Evolutionary conservation across 2,113 vertebrate species (phyloP).

Genomic region (Apeltes quadracus): DNA sequence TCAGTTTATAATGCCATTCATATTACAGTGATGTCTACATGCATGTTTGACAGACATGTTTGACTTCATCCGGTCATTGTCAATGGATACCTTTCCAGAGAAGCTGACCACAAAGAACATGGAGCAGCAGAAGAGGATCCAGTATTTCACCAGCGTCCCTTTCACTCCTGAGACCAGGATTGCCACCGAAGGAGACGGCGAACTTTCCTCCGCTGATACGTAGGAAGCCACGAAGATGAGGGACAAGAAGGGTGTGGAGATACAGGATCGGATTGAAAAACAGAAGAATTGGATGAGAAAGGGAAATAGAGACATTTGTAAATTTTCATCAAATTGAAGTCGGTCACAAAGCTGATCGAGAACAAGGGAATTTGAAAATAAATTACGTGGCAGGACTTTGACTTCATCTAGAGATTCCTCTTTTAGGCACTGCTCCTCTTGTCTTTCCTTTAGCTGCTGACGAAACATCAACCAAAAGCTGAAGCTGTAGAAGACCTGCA

Average conservation of each 20-base stretch:
- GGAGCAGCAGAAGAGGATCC: slow-evolving; percentile 82
- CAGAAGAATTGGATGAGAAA: background rate
- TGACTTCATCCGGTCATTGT: background rate
- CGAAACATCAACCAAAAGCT: slow-evolving; percentile 83
- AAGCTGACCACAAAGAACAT: slow-evolving; percentile 84
- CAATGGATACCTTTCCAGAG: slow-evolving; percentile 69
- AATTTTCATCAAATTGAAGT: background rate
- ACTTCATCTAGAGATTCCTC: slow-evolving; percentile 67
- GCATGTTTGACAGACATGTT: background rate
- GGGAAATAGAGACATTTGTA: background rate
- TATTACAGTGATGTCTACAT: background rate
- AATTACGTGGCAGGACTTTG: slow-evolving; percentile 58
- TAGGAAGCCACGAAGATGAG: background rate
- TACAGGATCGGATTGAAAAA: background rate
- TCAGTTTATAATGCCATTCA: background rate
- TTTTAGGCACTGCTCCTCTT: slow-evolving; percentile 50
- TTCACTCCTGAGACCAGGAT: slow-evolving; percentile 76
- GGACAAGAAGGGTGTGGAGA: background rate
- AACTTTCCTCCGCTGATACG: slow-evolving; percentile 63
- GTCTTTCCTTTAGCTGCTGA: slow-evolving; percentile 78
- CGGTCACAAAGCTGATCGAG: background rate
- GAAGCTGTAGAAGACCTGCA: slow-evolving; percentile 79
- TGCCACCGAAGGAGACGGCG: slow-evolving; percentile 59
- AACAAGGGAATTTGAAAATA: background rate
- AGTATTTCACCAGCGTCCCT: slow-evolving; percentile 78